Percentiles rank a stretch among this genome's conserved stretches.
phyloP scores from a whole-genome alignment of 2,113 vertebrate genomes.

The Thunnus maccoyii region DNA sequence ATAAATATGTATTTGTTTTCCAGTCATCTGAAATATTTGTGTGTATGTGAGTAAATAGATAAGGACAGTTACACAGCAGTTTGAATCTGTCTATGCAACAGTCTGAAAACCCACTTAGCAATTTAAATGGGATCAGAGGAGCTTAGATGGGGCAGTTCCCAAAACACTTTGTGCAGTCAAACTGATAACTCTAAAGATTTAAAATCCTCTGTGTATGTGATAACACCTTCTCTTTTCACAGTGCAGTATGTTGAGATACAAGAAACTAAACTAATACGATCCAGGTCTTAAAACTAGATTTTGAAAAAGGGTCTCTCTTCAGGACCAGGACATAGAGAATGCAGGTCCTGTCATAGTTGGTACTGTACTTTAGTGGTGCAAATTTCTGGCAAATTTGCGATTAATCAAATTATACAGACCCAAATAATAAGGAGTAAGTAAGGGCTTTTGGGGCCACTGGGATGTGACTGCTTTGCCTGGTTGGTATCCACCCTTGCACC shows the following conservation, averaged over 20 bases:
- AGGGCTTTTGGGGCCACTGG: no score
- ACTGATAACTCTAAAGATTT: conserved; percentile 68
- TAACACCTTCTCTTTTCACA: conserved; percentile 61
- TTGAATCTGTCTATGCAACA: conserved; percentile 34
- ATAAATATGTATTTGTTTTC: conserved; percentile 40
- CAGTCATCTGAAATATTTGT: conserved; percentile 28
- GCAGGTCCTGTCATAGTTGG: no score
- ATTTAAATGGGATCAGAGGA: conserved; percentile 77
- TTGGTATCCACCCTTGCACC: no score
- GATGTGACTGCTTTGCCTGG: no score
- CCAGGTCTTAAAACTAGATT: no score
- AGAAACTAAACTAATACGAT: neutral
- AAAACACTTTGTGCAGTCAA: conserved; percentile 73
- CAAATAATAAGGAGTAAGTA: no score
- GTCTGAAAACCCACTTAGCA: conserved; percentile 64
- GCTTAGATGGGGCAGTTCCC: conserved; percentile 68
- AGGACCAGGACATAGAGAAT: no score
- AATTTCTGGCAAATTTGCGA: no score
- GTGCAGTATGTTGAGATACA: conserved; percentile 28
- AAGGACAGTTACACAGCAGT: conserved; percentile 20
- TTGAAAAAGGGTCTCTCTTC: no score
- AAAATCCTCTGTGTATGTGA: conserved; percentile 62
- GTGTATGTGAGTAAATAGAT: conserved; percentile 28
- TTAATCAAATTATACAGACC: no score
- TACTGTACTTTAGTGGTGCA: no score